A percentile compares a stretch with the other conserved stretches of the same genome.
Evolutionary conservation across 2,888 invertebrate genomes (phyloP).

Genomic region (Malthinus flaveolus): DNA sequence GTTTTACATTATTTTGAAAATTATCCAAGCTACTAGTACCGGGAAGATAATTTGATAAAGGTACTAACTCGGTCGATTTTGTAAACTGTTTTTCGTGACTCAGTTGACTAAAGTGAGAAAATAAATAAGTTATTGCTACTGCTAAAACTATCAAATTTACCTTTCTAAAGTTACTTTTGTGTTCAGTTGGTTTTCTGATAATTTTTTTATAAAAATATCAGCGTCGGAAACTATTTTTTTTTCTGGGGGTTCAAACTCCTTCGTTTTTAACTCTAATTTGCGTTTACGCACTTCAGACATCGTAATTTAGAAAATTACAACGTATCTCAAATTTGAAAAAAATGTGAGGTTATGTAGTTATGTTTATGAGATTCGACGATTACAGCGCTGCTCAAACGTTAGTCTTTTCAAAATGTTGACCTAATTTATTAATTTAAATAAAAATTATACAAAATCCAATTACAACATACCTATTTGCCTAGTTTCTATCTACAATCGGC

Average conservation of each 20-base stretch:
- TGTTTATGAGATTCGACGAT: too few relatives aligned
- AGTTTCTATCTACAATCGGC: too few relatives aligned
- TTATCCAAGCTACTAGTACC: conserved; percentile 56
- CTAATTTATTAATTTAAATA: too few relatives aligned
- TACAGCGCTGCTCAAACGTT: too few relatives aligned
- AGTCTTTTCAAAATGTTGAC: too few relatives aligned
- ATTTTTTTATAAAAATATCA: conserved; percentile 47
- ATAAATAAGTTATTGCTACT: background rate
- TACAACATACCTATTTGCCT: too few relatives aligned
- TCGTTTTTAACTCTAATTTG: background rate
- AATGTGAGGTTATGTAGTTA: too few relatives aligned
- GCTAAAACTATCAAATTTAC: conserved; percentile 37
- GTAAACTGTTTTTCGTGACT: conserved; percentile 33
- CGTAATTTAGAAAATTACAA: background rate
- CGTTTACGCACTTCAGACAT: conserved; percentile 4
- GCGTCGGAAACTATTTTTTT: conserved; percentile 47
- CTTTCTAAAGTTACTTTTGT: conserved; percentile 43
- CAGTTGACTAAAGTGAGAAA: conserved; percentile 35
- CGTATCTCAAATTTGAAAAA: too few relatives aligned
- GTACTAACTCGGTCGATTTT: conserved; percentile 37
- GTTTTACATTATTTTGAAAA: conserved; percentile 53
- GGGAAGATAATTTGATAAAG: conserved; percentile 46
- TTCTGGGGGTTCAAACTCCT: conserved; percentile 41
- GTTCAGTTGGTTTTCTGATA: conserved; percentile 47
- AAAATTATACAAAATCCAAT: too few relatives aligned